Percentiles rank a stretch among this genome's conserved stretches.
Evolutionary conservation across 2,113 vertebrate species (phyloP).

Genomic region (Dolichallabes microphthalmus): DNA sequence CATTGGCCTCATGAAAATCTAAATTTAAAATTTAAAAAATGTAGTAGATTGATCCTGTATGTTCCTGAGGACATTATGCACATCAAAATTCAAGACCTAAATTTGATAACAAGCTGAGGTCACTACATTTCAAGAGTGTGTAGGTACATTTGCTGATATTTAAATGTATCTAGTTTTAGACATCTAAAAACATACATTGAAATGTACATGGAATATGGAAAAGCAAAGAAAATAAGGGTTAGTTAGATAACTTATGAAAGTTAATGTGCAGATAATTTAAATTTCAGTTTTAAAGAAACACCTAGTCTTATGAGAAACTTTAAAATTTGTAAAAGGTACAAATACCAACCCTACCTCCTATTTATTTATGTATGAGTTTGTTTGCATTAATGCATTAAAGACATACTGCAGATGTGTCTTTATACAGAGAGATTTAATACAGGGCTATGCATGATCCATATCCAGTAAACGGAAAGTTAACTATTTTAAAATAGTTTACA

Average conservation of each 20-base stretch:
- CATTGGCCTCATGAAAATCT: not conserved
- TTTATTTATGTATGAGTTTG: not conserved
- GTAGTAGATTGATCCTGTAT: not conserved
- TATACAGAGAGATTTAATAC: not conserved
- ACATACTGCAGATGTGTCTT: not conserved
- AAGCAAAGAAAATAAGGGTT: not conserved
- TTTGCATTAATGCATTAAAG: not conserved
- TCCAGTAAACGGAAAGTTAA: not conserved
- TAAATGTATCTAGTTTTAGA: not conserved
- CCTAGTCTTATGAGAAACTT: not conserved
- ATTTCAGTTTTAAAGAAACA: not conserved
- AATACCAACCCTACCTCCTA: not conserved
- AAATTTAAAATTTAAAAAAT: not conserved
- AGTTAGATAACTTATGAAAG: not conserved
- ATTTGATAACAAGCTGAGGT: not conserved
- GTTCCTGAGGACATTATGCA: slow-evolving; percentile 6
- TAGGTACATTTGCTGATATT: not conserved
- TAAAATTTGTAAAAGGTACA: not conserved
- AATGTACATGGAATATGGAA: too few species aligned
- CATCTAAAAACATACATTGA: not conserved
- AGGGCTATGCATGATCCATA: not conserved
- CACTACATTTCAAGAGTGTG: not conserved
- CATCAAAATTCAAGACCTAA: not conserved
- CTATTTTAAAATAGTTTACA: not conserved
- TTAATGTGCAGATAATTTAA: not conserved